Conservation (phyloP, 2,888 invertebrate species). For the Drosophila parthenogenetica region DNA sequence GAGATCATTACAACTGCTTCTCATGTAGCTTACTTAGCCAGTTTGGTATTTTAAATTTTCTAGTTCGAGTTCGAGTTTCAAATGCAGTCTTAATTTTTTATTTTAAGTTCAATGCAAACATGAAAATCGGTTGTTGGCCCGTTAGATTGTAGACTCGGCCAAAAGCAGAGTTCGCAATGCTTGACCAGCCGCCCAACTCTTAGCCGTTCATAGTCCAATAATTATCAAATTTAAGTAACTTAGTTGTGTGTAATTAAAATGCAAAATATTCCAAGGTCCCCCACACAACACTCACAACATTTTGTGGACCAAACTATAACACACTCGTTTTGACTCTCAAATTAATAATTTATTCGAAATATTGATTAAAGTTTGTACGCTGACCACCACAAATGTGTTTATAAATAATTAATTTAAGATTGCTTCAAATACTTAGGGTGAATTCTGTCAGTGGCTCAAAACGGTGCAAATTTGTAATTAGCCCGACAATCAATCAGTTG, state of each 20-base stretch:
- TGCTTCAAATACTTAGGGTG: constrained; percentile 19
- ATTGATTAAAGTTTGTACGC: constrained; percentile 42
- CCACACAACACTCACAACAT: background rate
- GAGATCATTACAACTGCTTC: background rate
- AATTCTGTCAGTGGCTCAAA: constrained; percentile 21
- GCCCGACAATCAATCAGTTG: constrained; percentile 2
- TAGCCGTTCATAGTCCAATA: constrained; percentile 66
- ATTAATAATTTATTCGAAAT: constrained; percentile 56
- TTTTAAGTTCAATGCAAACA: constrained; percentile 68
- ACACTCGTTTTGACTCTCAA: constrained; percentile 16
- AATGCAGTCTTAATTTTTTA: constrained; percentile 28
- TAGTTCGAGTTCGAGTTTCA: constrained; percentile 30
- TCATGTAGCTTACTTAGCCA: background rate
- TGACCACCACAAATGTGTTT: constrained; percentile 24
- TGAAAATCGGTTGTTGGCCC: constrained; percentile 31
- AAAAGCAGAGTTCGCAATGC: constrained; percentile 25
- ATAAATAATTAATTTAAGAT: constrained; percentile 64
- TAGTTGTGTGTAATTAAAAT: constrained; percentile 59
- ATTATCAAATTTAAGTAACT: constrained; percentile 54
- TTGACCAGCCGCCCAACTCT: constrained; percentile 24
- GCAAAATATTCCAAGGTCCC: constrained; percentile 51
- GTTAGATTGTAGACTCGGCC: constrained; percentile 18
- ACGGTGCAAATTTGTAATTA: constrained; percentile 6
- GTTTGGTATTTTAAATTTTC: constrained; percentile 11
- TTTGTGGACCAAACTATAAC: background rate